A percentile compares a stretch with the other conserved stretches of the same genome.
Evolutionary conservation across 2,888 invertebrate species (phyloP).

Genomic region (Euspilapteryx auroguttella): DNA sequence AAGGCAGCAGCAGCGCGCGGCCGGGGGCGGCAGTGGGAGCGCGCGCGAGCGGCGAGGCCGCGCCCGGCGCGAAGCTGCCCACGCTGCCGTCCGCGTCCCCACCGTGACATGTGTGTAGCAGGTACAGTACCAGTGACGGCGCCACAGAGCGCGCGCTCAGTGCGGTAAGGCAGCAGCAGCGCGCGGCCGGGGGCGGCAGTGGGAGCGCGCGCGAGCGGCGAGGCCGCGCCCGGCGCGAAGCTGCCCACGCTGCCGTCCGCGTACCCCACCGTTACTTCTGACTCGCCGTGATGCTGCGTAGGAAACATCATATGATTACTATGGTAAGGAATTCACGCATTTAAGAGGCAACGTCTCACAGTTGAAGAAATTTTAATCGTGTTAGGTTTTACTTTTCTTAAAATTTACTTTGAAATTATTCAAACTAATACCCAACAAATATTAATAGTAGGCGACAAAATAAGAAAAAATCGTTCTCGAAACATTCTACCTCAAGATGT

Average conservation of each 20-base stretch:
- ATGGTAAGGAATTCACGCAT: no score
- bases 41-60: constrained; percentile 51
- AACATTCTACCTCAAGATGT: no score
- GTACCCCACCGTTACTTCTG: constrained; percentile 66
- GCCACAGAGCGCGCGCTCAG: constrained; percentile 61
- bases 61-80: constrained; percentile 64
- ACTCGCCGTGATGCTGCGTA: constrained; percentile 53
- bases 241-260: constrained; percentile 66
- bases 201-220: constrained; percentile 51
- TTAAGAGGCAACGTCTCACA: no score
- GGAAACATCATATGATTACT: no score
- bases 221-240: constrained; percentile 61
- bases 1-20: constrained; percentile 54
- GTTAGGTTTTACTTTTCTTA: no score
- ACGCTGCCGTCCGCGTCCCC: constrained; percentile 68
- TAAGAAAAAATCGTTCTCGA: no score
- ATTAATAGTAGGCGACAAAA: no score
- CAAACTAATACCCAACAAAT: no score
- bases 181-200: constrained; percentile 27
- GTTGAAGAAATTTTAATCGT: no score
- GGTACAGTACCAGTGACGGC: constrained; percentile 59
- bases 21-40: constrained; percentile 26
- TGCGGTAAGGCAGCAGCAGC: constrained; percentile 58
- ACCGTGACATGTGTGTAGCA: constrained; percentile 55
- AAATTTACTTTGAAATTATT: no score